Conservation (phyloP, 1,140 invertebrate species). For the Drosophila pallidifrons region DNA sequence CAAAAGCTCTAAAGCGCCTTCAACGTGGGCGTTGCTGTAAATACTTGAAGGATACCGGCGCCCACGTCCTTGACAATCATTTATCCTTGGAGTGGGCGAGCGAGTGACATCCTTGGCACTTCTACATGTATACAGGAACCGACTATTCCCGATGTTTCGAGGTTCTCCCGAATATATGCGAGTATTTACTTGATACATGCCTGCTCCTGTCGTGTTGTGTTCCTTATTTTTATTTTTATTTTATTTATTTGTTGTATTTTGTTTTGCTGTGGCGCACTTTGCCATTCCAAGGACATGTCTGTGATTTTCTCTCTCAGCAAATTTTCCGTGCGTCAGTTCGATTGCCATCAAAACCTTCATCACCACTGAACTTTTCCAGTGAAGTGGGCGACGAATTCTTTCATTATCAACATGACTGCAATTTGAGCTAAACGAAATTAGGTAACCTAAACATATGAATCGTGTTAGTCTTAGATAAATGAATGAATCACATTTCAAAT, state of each 20-base stretch:
- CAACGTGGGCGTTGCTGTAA: slow-evolving; percentile 55
- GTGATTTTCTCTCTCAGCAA: slow-evolving; percentile 55
- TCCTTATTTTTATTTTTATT: slow-evolving; percentile 1
- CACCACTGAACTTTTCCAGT: slow-evolving; percentile 4
- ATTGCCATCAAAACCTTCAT: slow-evolving; percentile 34
- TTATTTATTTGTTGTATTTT: slow-evolving; percentile 3
- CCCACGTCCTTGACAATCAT: slow-evolving; percentile 76
- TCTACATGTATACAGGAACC: slow-evolving; percentile 16
- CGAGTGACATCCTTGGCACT: slow-evolving; percentile 16
- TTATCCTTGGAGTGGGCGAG: slow-evolving; percentile 39
- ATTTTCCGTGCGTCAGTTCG: slow-evolving; percentile 61
- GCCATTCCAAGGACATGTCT: slow-evolving; percentile 68
- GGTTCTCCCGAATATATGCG: slow-evolving; percentile 3
- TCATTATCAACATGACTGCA: slow-evolving; percentile 15
- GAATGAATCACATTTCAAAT: slow-evolving; percentile 5
- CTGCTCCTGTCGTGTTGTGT: not conserved
- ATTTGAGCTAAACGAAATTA: slow-evolving; percentile 3
- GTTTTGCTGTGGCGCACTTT: slow-evolving; percentile 60
- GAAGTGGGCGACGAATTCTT: slow-evolving; percentile 13
- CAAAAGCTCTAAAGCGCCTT: slow-evolving; percentile 11
- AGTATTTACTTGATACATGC: slow-evolving; percentile 13
- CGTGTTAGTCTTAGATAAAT: slow-evolving; percentile 3
- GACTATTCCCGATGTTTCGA: slow-evolving; percentile 17
- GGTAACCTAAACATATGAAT: not conserved
- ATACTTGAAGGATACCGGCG: slow-evolving; percentile 61